These are phyloP conservation scores for Parazoanthus atlanticus DNA, from an alignment of 92 coral and sea anemone species.

Conservation along the genomic window DNA sequence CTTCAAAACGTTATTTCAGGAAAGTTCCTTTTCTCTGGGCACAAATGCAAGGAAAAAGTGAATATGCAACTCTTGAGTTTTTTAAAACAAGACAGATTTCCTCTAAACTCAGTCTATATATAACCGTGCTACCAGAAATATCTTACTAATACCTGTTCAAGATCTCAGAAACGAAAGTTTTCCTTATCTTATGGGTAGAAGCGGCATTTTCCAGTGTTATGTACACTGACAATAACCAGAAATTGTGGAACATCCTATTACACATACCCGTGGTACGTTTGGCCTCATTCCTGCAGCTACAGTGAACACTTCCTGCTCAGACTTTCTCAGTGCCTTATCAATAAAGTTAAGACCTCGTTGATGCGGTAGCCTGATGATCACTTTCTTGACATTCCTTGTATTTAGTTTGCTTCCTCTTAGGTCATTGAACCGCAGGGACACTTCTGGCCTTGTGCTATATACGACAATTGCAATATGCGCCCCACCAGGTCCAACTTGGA, in stretches of 20 bases:
- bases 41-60: too few species aligned
- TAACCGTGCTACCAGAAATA: too few species aligned
- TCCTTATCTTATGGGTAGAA: too few species aligned
- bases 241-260: neutral
- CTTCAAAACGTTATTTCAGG: too few species aligned
- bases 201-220: neutral
- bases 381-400: neutral
- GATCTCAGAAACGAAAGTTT: too few species aligned
- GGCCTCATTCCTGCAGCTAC: conserved; percentile 17
- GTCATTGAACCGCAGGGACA: neutral
- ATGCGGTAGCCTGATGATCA: neutral
- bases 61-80: too few species aligned
- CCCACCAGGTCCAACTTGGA: neutral
- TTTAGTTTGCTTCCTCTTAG: neutral
- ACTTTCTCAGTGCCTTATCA: conserved; percentile 5
- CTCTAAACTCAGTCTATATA: too few species aligned
- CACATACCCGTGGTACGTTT: conserved; percentile 10
- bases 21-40: too few species aligned
- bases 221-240: neutral
- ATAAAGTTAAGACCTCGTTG: conserved; percentile 6
- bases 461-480: conserved; percentile 6
- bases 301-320: neutral
- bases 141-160: too few species aligned
- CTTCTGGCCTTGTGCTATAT: neutral
- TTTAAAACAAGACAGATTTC: too few species aligned